These are phyloP conservation scores for Oxytorus armatus DNA, from an alignment of 2,888 invertebrate species.

Conservation along the genomic window DNA sequence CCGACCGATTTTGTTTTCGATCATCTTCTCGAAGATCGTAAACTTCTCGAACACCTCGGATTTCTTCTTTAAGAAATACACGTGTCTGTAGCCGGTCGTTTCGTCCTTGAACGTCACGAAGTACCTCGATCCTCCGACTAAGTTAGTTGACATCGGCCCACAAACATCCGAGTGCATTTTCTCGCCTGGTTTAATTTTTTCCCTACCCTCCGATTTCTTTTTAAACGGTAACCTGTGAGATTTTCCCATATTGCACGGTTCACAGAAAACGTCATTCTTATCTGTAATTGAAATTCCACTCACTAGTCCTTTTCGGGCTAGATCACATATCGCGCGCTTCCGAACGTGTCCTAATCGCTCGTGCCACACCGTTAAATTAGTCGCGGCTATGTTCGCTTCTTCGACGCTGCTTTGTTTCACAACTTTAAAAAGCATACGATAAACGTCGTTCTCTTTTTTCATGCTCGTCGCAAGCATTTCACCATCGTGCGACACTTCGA, in stretches of 20 bases:
- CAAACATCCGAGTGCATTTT: slow-evolving; percentile 60
- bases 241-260: slow-evolving; percentile 11
- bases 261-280: slow-evolving; percentile 35
- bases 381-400: slow-evolving; percentile 39
- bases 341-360: slow-evolving; percentile 62
- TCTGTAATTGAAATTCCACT: slow-evolving; percentile 32
- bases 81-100: slow-evolving; percentile 35
- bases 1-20: slow-evolving; percentile 51
- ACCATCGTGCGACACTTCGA: neutral
- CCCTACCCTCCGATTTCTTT: neutral
- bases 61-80: slow-evolving; percentile 42
- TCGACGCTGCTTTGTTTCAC: neutral
- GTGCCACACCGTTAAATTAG: slow-evolving; percentile 57
- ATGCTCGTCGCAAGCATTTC: slow-evolving; percentile 27
- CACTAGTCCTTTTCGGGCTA: slow-evolving; percentile 47
- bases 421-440: slow-evolving; percentile 39
- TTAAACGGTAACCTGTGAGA: slow-evolving; percentile 29
- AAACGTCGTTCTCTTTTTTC: slow-evolving; percentile 46
- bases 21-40: slow-evolving; percentile 31
- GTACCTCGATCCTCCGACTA: slow-evolving; percentile 58
- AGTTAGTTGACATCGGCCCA: slow-evolving; percentile 28
- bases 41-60: slow-evolving; percentile 50
- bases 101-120: slow-evolving; percentile 66
- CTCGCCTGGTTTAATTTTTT: slow-evolving; percentile 49
- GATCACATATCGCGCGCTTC: slow-evolving; percentile 33